Conservation (phyloP, 2,113 vertebrate species). For the Clupea harengus region DNA sequence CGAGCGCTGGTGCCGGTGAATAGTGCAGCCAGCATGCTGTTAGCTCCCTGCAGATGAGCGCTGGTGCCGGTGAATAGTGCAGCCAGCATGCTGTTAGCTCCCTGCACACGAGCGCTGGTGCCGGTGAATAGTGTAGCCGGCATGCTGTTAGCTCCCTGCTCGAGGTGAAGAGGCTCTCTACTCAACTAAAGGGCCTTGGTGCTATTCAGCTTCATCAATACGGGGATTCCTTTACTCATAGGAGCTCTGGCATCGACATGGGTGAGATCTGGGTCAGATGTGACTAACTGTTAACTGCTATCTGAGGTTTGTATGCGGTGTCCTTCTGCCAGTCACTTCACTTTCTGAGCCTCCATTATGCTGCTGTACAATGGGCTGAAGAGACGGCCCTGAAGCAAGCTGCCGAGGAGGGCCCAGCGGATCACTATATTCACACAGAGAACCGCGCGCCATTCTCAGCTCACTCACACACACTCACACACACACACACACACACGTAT, state of each 20-base stretch:
- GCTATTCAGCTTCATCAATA: neutral
- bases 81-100: too few relatives aligned
- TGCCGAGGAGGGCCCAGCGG: conserved; percentile 7
- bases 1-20: too few relatives aligned
- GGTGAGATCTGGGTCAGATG: neutral
- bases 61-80: too few relatives aligned
- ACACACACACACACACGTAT: conserved; percentile 1
- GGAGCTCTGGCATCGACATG: neutral
- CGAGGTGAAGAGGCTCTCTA: too few relatives aligned
- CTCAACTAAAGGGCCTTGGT: too few relatives aligned
- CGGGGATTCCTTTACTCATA: neutral
- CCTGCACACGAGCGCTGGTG: too few relatives aligned
- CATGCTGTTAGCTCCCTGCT: too few relatives aligned
- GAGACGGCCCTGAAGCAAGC: conserved; percentile 27
- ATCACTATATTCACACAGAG: conserved; percentile 4
- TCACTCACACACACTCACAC: conserved; percentile 7
- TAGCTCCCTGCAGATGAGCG: too few relatives aligned
- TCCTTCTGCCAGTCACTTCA: neutral
- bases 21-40: too few relatives aligned
- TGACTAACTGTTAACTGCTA: neutral
- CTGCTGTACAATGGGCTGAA: neutral
- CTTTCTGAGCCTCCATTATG: conserved; percentile 8
- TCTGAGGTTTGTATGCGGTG: neutral
- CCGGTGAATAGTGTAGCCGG: too few relatives aligned
- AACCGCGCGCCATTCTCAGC: conserved; percentile 13